Conservation (phyloP, 2,888 invertebrate species). For the Chouioia cunea region DNA sequence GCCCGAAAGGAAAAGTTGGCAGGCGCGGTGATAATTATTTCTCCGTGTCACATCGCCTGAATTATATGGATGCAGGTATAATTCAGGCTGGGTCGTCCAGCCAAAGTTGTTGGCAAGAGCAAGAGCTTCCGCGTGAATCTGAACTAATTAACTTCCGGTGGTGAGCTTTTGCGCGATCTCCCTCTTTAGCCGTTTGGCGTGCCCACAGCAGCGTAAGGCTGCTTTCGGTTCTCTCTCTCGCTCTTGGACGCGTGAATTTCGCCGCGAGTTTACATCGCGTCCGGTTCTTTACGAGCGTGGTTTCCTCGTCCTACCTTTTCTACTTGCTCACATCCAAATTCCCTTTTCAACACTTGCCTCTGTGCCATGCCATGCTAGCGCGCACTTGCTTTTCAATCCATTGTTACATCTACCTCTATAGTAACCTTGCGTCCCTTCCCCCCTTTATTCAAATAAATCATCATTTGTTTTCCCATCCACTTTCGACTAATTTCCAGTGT, state of each 20-base stretch:
- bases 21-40: conserved; percentile 31
- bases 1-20: conserved; percentile 7
- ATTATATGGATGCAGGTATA: conserved; percentile 19
- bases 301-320: conserved; percentile 22
- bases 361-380: not conserved
- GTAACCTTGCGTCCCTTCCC: conserved; percentile 4
- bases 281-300: conserved; percentile 40
- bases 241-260: conserved; percentile 17
- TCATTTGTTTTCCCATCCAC: no score
- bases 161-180: not conserved
- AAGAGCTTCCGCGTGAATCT: conserved; percentile 30
- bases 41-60: conserved; percentile 6
- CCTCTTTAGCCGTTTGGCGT: no score
- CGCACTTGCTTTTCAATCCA: not conserved
- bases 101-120: conserved; percentile 20
- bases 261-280: conserved; percentile 33
- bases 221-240: not conserved
- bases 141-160: conserved; percentile 43
- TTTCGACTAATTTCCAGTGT: no score
- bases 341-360: not conserved
- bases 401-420: conserved; percentile 11
- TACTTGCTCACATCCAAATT: not conserved
- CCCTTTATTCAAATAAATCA: no score
- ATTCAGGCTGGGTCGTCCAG: conserved; percentile 11
- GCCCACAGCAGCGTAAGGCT: not conserved